Evolutionary conservation across 64 coral and sea anemone genomes (phyloP), one percentile per base, ranked within the genome.

Genomic region (Orbicella faveolata): DNA sequence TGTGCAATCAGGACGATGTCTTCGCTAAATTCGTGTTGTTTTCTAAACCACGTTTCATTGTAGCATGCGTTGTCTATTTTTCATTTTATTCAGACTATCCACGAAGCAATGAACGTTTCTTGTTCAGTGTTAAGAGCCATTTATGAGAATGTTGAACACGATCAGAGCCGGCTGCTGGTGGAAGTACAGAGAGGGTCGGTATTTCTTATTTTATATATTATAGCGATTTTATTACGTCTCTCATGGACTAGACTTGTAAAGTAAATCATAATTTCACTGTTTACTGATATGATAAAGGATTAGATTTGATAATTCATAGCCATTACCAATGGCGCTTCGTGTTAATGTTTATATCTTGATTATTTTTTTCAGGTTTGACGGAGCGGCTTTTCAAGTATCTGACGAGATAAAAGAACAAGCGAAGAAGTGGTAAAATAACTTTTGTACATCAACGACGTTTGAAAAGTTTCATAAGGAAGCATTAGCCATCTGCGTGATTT

Each of bases 151-250:
- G 94, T 93, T 9, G 88, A 84, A 25, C 91, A 90, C 41, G 97
- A 96, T 82, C 88, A 92, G 67, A 89, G 52, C 0, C 88, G 81
- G 17, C 26, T 99, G 19, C 36, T 99, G 57, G 91, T 91, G 61
- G 94, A 95, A 90, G 94, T 99, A 21, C 94, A 99, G 72, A 89
- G 97, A 79, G 92, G 94, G 97, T 99, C 34, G 19, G 89, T 54
- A 37, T 20, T 12, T 78, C 1, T 33, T 33, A 12, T 53, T 34
- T 53, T 0, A 34, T 51, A 12, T 36, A 19, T 20, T 41, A 41
- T 4, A 41, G 3, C 7, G 4, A 48, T n/a, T 23, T 67, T 5
- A 18, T n/a, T 18, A 67, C 64, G 15, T 23, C 20, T 64, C 7
- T 15, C 0, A 64, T 64, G 5, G 15, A 64, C 62, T 15, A 7